Conservation (phyloP, 2,888 invertebrate genomes). For the Drosophila stalkeri region DNA sequence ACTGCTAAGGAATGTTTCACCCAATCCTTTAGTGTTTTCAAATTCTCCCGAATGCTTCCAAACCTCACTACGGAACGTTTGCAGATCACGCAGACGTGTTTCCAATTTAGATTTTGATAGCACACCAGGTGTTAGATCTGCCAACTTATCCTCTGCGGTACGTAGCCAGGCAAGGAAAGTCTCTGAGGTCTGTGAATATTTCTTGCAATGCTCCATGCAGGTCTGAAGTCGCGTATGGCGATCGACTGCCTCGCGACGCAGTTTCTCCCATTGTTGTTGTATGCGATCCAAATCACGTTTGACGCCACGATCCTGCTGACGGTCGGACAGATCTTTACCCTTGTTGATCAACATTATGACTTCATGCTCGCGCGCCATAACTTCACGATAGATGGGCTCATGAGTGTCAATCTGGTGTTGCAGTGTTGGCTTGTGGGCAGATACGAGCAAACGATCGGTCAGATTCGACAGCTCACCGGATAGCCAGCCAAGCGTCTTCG, state of each 20-base stretch:
- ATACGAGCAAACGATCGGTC: conserved; percentile 92
- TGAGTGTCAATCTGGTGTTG: conserved; percentile 95
- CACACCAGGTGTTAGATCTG: conserved; percentile 91
- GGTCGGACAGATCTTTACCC: conserved; percentile 89
- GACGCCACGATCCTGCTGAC: conserved; percentile 87
- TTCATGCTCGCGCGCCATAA: conserved; percentile 95
- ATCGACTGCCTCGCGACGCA: conserved; percentile 94
- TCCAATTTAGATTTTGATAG: conserved; percentile 95
- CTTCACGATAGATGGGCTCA: conserved; percentile 95
- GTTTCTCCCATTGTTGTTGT: conserved; percentile 95
- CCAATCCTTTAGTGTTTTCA: conserved; percentile 93
- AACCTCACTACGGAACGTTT: conserved; percentile 95
- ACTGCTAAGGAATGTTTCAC: conserved; percentile 94
- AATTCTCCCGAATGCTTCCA: conserved; percentile 97
- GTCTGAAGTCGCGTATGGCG: conserved; percentile 94
- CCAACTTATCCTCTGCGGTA: conserved; percentile 93
- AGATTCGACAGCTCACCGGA: conserved; percentile 91
- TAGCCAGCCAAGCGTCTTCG: conserved; percentile 95
- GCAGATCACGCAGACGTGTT: conserved; percentile 94
- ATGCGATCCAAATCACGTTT: conserved; percentile 94
- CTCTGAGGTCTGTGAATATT: conserved; percentile 94
- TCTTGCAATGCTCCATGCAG: conserved; percentile 96
- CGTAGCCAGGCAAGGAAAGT: conserved; percentile 95
- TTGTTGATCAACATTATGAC: conserved; percentile 97
- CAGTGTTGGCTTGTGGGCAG: conserved; percentile 93